phyloP scores from a whole-genome alignment of 2,113 vertebrate genomes.

The Carollia perspicillata region DNA sequence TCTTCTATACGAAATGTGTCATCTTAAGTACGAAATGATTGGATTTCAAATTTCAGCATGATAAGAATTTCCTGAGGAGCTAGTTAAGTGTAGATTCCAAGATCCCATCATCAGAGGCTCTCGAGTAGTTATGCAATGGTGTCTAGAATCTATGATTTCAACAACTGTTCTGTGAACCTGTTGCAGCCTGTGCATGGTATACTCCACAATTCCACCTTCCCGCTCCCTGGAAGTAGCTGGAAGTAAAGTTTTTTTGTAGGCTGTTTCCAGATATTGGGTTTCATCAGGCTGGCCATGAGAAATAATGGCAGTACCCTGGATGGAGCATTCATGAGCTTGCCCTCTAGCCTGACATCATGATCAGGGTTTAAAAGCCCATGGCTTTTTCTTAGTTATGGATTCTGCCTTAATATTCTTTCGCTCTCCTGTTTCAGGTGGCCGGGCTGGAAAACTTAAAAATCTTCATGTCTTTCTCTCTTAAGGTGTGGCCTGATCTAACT shows the following conservation, averaged over 20 bases:
- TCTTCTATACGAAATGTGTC: not conserved
- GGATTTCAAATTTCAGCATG: not conserved
- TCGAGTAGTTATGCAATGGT: not conserved
- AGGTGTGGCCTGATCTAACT: not conserved
- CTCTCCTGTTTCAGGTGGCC: not conserved
- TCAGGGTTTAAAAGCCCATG: not conserved
- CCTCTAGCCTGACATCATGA: not conserved
- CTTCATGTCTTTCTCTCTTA: not conserved
- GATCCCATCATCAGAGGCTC: not conserved
- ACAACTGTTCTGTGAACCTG: not conserved
- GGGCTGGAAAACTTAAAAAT: not conserved
- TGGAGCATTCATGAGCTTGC: not conserved
- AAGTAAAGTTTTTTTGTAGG: not conserved
- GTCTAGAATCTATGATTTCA: not conserved
- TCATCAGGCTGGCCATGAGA: rapidly evolving
- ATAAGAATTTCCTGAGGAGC: not conserved
- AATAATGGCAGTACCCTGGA: not conserved
- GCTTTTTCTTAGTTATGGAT: not conserved
- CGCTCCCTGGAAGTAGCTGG: not conserved
- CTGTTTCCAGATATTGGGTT: not conserved
- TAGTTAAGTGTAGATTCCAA: not conserved
- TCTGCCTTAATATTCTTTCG: not conserved
- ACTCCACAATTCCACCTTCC: rapidly evolving
- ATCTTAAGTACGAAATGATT: not conserved
- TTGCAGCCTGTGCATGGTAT: rapidly evolving